Base-by-base conservation (phyloP, 1,140 invertebrate species). In the Drosophila grimshawi region DNA sequence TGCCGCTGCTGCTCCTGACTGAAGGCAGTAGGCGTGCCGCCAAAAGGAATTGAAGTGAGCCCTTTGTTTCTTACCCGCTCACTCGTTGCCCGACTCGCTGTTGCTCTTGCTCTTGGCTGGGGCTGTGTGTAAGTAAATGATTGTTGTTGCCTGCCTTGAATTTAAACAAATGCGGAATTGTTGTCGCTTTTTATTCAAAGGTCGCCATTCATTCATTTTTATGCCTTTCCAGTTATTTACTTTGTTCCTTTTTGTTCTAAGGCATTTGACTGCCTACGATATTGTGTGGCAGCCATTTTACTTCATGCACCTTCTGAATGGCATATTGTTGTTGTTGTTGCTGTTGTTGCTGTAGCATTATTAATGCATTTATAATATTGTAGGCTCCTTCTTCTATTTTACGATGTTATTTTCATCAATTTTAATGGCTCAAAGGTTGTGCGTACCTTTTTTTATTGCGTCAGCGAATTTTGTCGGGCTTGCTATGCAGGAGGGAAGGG, bases 61-160 rank as follows among this genome's bases (percentile, higher is more conserved):
- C 56, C 57, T 70, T 62, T 69, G 64, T 61, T 59, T 52, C 11
- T 37, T 33, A 19, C 52, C 27, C 39, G 0, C 39, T 43, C 39
- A n/a, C 39, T 43, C 39, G 39, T 37, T 33, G 10, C 60, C 19
- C 5, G 39, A n/a, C 45, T 33, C 49, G 3, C 7, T n/a, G 10
- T 7, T 6, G 3, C 7, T n/a, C 11, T 7, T 6, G 0, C 19
- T 10, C 37, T 4, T 30, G 30, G 6, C 35, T 53, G 11, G 11
- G 43, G 7, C 51, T 61, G 49, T 76, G 73, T 60, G 67, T 61
- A 69, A 72, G 65, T 70, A 72, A 81, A 89, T 76, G 75, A 85
- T 76, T 90, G 78, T 85, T 90, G 78, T 85, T 89, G 86, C 64
- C 85, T 74, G 86, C 64, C 79, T 85, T 85, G 86, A 89, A 81